These are phyloP conservation scores for Abrostola triplasia DNA, from an alignment of 2,888 invertebrate species.

Conservation along the genomic window DNA sequence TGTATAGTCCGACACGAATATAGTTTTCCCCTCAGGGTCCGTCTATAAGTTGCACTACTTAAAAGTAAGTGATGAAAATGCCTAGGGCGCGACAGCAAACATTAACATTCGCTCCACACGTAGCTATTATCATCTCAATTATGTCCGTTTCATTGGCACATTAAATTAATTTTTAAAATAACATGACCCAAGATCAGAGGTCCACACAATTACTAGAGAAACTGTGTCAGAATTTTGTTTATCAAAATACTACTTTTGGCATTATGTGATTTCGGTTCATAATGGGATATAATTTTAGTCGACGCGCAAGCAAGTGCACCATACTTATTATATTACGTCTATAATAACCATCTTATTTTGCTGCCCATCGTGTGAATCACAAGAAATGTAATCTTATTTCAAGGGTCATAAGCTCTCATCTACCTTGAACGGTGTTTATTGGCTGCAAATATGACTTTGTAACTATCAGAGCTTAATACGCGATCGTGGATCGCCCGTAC, in stretches of 20 bases:
- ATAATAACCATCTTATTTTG: constrained; percentile 28
- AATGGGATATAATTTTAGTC: constrained; percentile 73
- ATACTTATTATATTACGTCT: constrained; percentile 69
- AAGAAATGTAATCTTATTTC: constrained; percentile 24
- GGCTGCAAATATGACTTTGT: constrained; percentile 49
- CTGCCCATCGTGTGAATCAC: background rate
- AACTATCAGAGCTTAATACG: constrained; percentile 63
- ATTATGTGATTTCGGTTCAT: constrained; percentile 72
- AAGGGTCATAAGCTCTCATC: constrained; percentile 43
- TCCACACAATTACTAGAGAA: constrained; percentile 63
- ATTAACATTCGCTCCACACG: constrained; percentile 29
- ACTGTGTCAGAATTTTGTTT: constrained; percentile 63
- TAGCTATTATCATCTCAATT: constrained; percentile 35
- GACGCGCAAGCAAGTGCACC: constrained; percentile 72
- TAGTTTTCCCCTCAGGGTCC: constrained; percentile 30
- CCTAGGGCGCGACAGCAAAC: constrained; percentile 33
- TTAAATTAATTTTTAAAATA: constrained; percentile 48
- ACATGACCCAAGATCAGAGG: constrained; percentile 72
- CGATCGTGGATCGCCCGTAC: constrained; percentile 68
- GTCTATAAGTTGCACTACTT: constrained; percentile 20
- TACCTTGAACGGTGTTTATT: constrained; percentile 23
- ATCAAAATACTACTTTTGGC: constrained; percentile 64
- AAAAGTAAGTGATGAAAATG: constrained; percentile 48
- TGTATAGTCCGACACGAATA: constrained; percentile 32
- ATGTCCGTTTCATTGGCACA: constrained; percentile 41